These are phyloP conservation scores for Andrena bicolor DNA, from an alignment of 2,888 invertebrate genomes.

Conservation along the genomic window DNA sequence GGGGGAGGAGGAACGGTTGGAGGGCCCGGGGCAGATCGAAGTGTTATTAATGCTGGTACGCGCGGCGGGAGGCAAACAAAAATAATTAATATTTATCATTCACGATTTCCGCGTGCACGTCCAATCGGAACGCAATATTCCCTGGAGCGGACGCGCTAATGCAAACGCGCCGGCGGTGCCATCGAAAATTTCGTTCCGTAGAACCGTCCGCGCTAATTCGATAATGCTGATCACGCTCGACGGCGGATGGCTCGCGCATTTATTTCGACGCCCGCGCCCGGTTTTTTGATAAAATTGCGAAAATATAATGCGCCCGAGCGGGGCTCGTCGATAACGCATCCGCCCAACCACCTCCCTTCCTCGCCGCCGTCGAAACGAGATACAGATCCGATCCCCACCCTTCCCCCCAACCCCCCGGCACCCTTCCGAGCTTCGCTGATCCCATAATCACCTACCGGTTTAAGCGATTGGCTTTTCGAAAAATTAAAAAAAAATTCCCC, in stretches of 20 bases:
- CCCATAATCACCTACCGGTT: constrained; percentile 59
- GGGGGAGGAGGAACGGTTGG: neutral
- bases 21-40: constrained; percentile 74
- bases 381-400: constrained; percentile 43
- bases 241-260: constrained; percentile 77
- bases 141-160: constrained; percentile 72
- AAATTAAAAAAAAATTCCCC: constrained; percentile 41
- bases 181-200: constrained; percentile 75
- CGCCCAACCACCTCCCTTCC: neutral
- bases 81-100: constrained; percentile 85
- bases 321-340: constrained; percentile 62
- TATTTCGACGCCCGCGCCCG: constrained; percentile 66
- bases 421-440: constrained; percentile 43
- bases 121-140: constrained; percentile 78
- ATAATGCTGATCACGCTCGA: constrained; percentile 81
- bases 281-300: constrained; percentile 67
- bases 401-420: neutral
- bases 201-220: constrained; percentile 79
- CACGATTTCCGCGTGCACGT: constrained; percentile 82
- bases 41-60: constrained; percentile 84
- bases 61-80: constrained; percentile 83
- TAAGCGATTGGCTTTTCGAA: constrained; percentile 59
- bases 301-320: constrained; percentile 59
- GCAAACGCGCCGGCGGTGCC: constrained; percentile 70
- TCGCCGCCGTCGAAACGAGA: constrained; percentile 50